Conservation (phyloP, 2,797 vertebrate genomes). For the Numenius phaeopus region DNA sequence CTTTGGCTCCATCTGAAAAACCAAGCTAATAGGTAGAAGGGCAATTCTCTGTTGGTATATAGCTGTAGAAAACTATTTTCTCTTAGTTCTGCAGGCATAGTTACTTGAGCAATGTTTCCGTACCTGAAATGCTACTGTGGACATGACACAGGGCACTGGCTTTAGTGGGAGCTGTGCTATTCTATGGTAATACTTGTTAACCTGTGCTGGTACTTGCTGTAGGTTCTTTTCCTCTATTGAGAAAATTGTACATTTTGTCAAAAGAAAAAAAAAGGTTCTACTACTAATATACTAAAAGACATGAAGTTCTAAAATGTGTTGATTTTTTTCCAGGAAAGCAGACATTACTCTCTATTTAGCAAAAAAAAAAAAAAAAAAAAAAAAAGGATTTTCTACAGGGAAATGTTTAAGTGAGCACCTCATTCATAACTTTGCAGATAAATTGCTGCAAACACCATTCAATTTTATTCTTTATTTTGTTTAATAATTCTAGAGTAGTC, state of each 20-base stretch:
- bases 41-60: background rate
- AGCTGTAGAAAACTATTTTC: background rate
- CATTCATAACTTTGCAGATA: background rate
- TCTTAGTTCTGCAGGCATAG: background rate
- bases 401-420: background rate
- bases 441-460: background rate
- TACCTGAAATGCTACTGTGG: background rate
- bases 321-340: background rate
- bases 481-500: background rate
- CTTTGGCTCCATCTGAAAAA: constrained; percentile 10
- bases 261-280: background rate
- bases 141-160: background rate
- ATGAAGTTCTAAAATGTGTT: background rate
- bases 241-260: background rate
- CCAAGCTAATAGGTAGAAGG: background rate
- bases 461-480: background rate
- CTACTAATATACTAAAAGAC: background rate
- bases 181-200: background rate
- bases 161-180: background rate
- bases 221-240: background rate
- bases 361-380: background rate
- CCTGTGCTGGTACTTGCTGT: background rate
- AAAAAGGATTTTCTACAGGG: background rate
- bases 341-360: background rate
- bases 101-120: background rate